Evolutionary conservation across 92 coral and sea anemone genomes (phyloP).

Genomic region (Diadumene lineata): DNA sequence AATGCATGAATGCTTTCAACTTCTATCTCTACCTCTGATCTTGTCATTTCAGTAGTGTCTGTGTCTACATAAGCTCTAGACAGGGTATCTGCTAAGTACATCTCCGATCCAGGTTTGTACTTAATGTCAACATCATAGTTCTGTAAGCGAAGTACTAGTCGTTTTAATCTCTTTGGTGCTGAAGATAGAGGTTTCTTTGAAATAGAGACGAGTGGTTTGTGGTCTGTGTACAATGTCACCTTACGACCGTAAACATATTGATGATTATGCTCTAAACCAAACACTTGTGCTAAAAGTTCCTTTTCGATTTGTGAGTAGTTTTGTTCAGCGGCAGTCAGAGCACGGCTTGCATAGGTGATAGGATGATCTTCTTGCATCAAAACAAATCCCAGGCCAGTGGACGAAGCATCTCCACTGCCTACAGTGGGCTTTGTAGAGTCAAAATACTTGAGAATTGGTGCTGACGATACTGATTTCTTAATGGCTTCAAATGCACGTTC

Average conservation of each 20-base stretch:
- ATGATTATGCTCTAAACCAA: slow-evolving; percentile 60
- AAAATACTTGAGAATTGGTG: slow-evolving; percentile 55
- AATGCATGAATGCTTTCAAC: slow-evolving; percentile 44
- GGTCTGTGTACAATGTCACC: slow-evolving; percentile 48
- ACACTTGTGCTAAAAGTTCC: slow-evolving; percentile 57
- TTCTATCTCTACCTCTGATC: slow-evolving; percentile 25
- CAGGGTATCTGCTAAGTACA: slow-evolving; percentile 52
- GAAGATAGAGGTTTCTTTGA: slow-evolving; percentile 43
- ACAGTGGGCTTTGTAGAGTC: slow-evolving; percentile 33
- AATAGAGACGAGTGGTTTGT: slow-evolving; percentile 55
- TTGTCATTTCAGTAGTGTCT: background rate
- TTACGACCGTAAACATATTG: slow-evolving; percentile 48
- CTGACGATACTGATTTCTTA: slow-evolving; percentile 40
- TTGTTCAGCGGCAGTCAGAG: slow-evolving; percentile 46
- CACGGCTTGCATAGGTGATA: slow-evolving; percentile 50
- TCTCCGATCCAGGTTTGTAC: slow-evolving; percentile 44
- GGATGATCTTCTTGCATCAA: slow-evolving; percentile 36
- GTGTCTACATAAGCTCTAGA: slow-evolving; percentile 42
- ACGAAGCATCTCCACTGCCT: slow-evolving; percentile 41
- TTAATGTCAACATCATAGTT: slow-evolving; percentile 49
- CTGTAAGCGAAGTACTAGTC: slow-evolving; percentile 45
- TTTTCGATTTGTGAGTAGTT: slow-evolving; percentile 61
- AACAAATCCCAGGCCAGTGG: slow-evolving; percentile 25
- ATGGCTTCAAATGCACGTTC: slow-evolving; percentile 37
- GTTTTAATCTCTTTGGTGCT: slow-evolving; percentile 49